Evolutionary conservation across 2,797 vertebrate genomes (phyloP), one percentile per base, ranked within the genome.

Genomic region (Syngnathus acus): DNA sequence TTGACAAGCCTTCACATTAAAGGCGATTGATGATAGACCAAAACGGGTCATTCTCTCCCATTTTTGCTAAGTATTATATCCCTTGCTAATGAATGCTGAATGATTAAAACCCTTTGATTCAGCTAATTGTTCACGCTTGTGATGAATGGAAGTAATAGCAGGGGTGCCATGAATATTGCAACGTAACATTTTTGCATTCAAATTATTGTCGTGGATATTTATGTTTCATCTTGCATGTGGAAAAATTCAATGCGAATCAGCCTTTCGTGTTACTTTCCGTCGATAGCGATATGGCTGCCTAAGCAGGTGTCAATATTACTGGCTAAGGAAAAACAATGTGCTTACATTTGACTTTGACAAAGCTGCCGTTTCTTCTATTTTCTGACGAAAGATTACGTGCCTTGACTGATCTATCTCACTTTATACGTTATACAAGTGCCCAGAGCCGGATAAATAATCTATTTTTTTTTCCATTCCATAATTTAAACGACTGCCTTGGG

Each of bases 1-100:
- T 88, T 82, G 83, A 87, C 84, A 80, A 76, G 74, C 75, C 81
- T 82, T 83, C 79, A 78, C 79, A 87, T 87, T 85, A 86, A 86
- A 80, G 40, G 68, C 72, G 82, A 87, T 87, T 81, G 78, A 88
- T 85, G 82, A 79, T 74, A 69, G 83, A 82, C 70, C 63, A 74
- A 79, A 82, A 84, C 74, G 68, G 77, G 74, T 82, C 80, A 84
- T 86, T 84, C 68, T 72, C 68, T 66, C 76, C 82, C 73, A 74
- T 67, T 64, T 62, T 54, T 50, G 59, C 64, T 2, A 66, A 77
- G 65, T 69, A 73, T 84, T 80, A 82, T 69, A 66, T 66, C 64
- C 32, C 64, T 43, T 17, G 48, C 37, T 81, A 84, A 85, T 84
- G 81, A 75, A 78, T 68, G 74, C 42, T 45, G 74, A 77, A 70